Evolutionary conservation across 92 coral and sea anemone species (phyloP), one percentile per base, ranked within the genome.

Genomic region (Ricordea florida): DNA sequence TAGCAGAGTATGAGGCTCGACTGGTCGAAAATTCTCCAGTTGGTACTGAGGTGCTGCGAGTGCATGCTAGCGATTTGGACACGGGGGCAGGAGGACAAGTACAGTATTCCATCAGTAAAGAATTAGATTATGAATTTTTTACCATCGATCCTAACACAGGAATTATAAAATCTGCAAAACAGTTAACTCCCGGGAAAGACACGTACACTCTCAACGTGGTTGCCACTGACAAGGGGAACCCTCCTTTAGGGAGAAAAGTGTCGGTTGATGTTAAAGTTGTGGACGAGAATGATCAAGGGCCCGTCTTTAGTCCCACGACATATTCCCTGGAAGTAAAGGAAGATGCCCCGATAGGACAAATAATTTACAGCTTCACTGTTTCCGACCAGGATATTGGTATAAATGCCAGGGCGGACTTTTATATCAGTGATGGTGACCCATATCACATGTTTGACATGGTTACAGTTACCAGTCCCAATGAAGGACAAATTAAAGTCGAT

Each of bases 41-140:
- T 37, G 92, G 92, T 0, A 69, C 94, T 2, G 78, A 70, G 3
- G 87, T 94, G 1, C 40, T 94, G 0, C 79, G 52, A 4, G 63
- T 94, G 0, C 44, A 79, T 4, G 97, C 98, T 15, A 60, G 33
- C 35, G 99, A 96, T 64, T 38, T 23, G 9, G 99, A 96, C 70
- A 62, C 76, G 0, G 97, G 84, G 2, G 41, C 27, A 2, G 79
- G 70, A 0, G 94, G 81, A 31, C 48, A 51, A 21, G 76, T 91
- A 2, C 76, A 49, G 1, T 91, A 88, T 64, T 33, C 37, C 10
- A 46, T 88, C 33, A 41, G 57, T 21, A 14, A 44, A 2, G 65
- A 23, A 1, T 15, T 53, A 6, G 88, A 81, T 38, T 20, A 65
- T 46, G 23, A 66, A 5, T 34, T 36, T 14, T 94, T 91, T 57